Evolutionary conservation across 1,140 invertebrate species (phyloP).

Genomic region (Drosophila rufa): DNA sequence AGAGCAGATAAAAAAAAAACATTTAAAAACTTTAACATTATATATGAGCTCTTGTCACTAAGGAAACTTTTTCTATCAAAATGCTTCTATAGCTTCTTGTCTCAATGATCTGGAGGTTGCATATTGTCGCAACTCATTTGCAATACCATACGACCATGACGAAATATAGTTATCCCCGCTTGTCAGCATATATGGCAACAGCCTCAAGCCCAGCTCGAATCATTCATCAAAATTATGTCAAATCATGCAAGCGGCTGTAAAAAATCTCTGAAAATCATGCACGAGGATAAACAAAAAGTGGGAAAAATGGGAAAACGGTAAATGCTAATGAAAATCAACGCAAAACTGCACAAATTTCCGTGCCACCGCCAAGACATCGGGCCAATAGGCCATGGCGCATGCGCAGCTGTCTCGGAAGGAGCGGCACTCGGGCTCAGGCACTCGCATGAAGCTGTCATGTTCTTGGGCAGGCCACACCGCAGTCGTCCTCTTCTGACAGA

Average conservation of each 20-base stretch:
- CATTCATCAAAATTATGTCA: constrained; percentile 83
- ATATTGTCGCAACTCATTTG: constrained; percentile 18
- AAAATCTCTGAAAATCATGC: constrained; percentile 29
- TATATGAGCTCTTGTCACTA: too few species aligned
- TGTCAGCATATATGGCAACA: constrained; percentile 61
- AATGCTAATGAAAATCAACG: constrained; percentile 81
- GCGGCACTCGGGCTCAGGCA: background rate
- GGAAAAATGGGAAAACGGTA: constrained; percentile 32
- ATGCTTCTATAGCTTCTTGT: too few species aligned
- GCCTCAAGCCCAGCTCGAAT: constrained; percentile 20
- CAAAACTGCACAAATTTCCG: constrained; percentile 50
- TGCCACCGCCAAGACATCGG: constrained; percentile 65
- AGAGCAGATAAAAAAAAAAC: background rate
- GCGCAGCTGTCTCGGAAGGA: constrained; percentile 58
- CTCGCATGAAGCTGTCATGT: constrained; percentile 82
- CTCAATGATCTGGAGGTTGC: background rate
- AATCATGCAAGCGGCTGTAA: constrained; percentile 77
- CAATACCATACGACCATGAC: constrained; percentile 40
- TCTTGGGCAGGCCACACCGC: constrained; percentile 66
- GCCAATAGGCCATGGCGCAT: constrained; percentile 40
- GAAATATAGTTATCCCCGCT: constrained; percentile 63
- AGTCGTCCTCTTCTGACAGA: constrained; percentile 55
- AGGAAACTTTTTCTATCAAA: too few species aligned
- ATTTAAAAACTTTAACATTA: too few species aligned
- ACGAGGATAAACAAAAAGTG: constrained; percentile 52